Evolutionary conservation across 2,888 invertebrate genomes (phyloP).

Genomic region (Lordiphosa andalusiaca): DNA sequence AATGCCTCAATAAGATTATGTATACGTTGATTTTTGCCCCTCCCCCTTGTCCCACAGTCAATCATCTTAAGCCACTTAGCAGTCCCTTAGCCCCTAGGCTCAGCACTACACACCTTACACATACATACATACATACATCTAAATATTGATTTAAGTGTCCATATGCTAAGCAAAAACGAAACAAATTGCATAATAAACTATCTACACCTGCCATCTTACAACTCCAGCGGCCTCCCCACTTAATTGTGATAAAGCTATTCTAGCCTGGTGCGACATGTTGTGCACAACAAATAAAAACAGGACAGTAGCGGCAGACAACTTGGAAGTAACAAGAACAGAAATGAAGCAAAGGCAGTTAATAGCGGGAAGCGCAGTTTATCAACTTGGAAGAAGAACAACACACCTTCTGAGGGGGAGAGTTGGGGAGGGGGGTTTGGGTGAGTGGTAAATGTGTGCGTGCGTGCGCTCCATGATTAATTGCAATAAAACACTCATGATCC

Average conservation of each 20-base stretch:
- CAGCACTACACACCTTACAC: neutral
- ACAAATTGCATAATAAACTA: slow-evolving; percentile 39
- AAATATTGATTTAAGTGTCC: slow-evolving; percentile 30
- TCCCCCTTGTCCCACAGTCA: too few relatives aligned
- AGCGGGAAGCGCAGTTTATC: slow-evolving; percentile 66
- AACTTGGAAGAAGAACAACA: slow-evolving; percentile 47
- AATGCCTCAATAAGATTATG: too few relatives aligned
- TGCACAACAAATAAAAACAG: slow-evolving; percentile 39
- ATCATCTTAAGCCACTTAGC: slow-evolving; percentile 2
- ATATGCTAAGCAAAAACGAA: slow-evolving; percentile 35
- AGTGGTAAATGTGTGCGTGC: slow-evolving; percentile 60
- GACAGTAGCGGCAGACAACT: slow-evolving; percentile 19
- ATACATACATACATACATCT: slow-evolving; percentile 1
- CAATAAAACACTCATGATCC: slow-evolving; percentile 78
- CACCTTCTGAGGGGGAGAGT: slow-evolving; percentile 25
- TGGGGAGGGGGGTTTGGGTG: slow-evolving; percentile 16
- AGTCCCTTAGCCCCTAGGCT: neutral
- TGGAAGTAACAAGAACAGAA: slow-evolving; percentile 25
- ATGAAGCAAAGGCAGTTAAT: slow-evolving; percentile 57
- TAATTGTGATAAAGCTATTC: slow-evolving; percentile 52
- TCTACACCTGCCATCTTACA: slow-evolving; percentile 17
- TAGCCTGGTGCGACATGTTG: slow-evolving; percentile 42
- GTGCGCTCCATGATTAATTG: slow-evolving; percentile 77
- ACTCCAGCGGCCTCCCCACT: slow-evolving; percentile 12
- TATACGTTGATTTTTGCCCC: too few relatives aligned